These are phyloP conservation scores for Mythimna lalbum DNA, from an alignment of 2,888 invertebrate genomes.

Conservation along the genomic window DNA sequence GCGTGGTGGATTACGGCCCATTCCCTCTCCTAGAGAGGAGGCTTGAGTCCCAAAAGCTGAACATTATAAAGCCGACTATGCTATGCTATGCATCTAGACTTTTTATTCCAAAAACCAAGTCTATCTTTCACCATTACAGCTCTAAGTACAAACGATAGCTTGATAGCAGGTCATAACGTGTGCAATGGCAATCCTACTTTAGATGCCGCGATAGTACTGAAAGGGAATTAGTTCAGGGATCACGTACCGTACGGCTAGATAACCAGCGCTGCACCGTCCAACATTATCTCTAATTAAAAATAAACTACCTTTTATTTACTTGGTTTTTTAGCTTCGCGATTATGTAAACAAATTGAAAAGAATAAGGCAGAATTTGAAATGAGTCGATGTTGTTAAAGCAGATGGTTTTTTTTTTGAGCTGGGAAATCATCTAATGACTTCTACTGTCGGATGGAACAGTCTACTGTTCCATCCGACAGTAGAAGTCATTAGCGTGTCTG, in stretches of 20 bases:
- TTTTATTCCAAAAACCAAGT: neutral
- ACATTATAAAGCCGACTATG: no score
- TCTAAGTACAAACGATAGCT: conserved; percentile 33
- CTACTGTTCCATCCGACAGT: no score
- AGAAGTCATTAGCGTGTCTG: no score
- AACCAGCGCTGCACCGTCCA: conserved; percentile 69
- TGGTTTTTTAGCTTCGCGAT: conserved; percentile 4
- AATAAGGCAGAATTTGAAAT: neutral
- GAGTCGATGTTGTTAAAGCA: neutral
- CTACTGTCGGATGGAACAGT: no score
- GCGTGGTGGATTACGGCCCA: no score
- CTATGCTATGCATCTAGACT: neutral
- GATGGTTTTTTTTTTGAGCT: neutral
- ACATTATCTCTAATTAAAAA: conserved; percentile 74
- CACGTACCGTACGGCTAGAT: conserved; percentile 67
- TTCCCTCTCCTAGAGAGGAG: no score
- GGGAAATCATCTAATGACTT: no score
- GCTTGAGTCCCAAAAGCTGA: no score
- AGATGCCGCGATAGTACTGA: conserved; percentile 62
- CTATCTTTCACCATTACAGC: conserved; percentile 11
- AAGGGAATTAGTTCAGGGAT: conserved; percentile 67
- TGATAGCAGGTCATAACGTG: conserved; percentile 47
- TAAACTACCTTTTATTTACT: conserved; percentile 67
- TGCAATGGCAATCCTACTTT: conserved; percentile 63
- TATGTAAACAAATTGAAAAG: neutral